A percentile compares a stretch with the other conserved stretches of the same genome.
Evolutionary conservation across 2,113 vertebrate genomes (phyloP).

Genomic region (Gymnorhina tibicen): DNA sequence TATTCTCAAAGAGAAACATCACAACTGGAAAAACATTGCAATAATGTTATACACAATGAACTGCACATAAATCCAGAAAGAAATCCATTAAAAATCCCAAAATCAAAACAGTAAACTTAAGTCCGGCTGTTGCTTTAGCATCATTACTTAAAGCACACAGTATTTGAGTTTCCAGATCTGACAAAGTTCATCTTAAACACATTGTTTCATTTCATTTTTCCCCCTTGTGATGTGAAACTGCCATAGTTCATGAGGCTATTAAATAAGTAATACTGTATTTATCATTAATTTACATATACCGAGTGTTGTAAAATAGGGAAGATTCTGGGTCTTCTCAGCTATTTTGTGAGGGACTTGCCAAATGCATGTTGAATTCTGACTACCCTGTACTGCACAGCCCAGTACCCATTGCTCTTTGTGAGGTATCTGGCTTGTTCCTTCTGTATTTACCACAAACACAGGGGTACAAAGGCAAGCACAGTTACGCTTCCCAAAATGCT

Average conservation of each 20-base stretch:
- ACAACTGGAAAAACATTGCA: neutral
- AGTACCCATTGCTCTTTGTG: accelerated
- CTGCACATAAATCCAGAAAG: neutral
- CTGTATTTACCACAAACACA: neutral
- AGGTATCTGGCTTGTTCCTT: neutral
- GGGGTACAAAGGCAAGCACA: neutral
- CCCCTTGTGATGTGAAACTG: neutral
- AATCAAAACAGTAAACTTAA: neutral
- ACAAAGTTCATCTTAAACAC: neutral
- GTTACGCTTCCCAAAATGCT: neutral
- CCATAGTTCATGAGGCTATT: neutral
- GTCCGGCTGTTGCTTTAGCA: neutral
- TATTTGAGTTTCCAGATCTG: neutral
- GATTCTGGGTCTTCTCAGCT: neutral
- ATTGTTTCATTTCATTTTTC: neutral
- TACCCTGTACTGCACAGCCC: neutral
- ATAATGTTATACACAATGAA: neutral
- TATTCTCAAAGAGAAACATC: neutral
- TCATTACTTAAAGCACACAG: neutral
- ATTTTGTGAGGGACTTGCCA: neutral
- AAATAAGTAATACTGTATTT: neutral
- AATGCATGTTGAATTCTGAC: neutral
- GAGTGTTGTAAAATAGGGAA: neutral
- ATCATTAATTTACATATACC: neutral
- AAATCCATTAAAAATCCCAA: neutral